phyloP scores from a whole-genome alignment of 2,888 invertebrate species.

The Aelia acuminata region DNA sequence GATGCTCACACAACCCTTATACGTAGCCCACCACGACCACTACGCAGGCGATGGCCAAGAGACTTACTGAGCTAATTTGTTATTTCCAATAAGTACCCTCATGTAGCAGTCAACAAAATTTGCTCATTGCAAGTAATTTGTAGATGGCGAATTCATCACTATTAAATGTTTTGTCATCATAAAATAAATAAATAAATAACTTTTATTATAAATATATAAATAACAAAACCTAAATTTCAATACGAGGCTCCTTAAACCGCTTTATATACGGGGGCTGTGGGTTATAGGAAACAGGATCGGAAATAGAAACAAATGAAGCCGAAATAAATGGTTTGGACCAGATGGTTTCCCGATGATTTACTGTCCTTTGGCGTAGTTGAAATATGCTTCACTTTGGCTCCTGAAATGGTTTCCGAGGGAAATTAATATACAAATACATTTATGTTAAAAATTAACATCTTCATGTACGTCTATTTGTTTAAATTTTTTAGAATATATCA shows the following conservation, averaged over 20 bases:
- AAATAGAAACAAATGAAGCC: constrained; percentile 42
- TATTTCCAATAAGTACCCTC: too few relatives aligned
- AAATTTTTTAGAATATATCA: too few relatives aligned
- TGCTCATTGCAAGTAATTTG: too few relatives aligned
- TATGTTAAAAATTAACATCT: neutral
- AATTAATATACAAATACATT: constrained; percentile 1
- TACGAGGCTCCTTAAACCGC: neutral
- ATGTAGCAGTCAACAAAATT: too few relatives aligned
- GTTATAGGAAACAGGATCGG: constrained; percentile 34
- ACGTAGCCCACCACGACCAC: too few relatives aligned
- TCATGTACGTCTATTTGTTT: neutral
- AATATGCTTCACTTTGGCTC: neutral
- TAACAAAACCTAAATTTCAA: neutral
- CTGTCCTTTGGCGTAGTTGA: constrained; percentile 18
- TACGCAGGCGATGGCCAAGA: too few relatives aligned
- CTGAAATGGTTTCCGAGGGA: neutral
- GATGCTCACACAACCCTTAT: too few relatives aligned
- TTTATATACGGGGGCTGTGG: neutral
- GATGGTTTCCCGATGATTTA: constrained; percentile 24
- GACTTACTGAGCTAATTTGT: too few relatives aligned
- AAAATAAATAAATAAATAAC: too few relatives aligned
- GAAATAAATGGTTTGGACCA: constrained; percentile 14
- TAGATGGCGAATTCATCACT: too few relatives aligned
- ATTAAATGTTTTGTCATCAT: too few relatives aligned
- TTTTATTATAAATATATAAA: neutral